Percentiles rank a stretch among this genome's conserved stretches.
Conservation (phyloP, 2,113 vertebrate genomes). For the Tauraco erythrolophus region DNA sequence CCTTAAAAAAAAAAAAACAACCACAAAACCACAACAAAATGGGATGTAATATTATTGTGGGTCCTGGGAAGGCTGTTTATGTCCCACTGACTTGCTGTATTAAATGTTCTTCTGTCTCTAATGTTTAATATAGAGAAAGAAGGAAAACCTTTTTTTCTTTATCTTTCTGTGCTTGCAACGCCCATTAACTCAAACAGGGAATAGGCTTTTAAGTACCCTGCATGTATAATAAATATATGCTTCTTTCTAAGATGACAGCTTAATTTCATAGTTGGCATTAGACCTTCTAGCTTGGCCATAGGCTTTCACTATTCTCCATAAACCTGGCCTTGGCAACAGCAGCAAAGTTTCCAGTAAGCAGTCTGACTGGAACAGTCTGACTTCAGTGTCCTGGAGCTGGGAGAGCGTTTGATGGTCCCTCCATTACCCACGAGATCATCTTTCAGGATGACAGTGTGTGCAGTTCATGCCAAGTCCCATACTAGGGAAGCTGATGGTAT, state of each 20-base stretch:
- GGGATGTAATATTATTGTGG: neutral
- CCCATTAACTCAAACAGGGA: neutral
- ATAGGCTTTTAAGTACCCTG: neutral
- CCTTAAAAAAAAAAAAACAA: neutral
- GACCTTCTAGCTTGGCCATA: neutral
- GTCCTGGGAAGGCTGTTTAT: neutral
- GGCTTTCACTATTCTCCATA: neutral
- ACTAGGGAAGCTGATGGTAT: neutral
- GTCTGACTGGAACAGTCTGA: constrained; percentile 25
- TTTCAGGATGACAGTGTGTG: neutral
- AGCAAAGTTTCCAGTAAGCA: constrained; percentile 50
- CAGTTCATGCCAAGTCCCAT: neutral
- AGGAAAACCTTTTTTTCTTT: neutral
- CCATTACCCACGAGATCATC: neutral
- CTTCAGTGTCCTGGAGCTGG: constrained; percentile 20
- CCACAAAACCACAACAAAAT: neutral
- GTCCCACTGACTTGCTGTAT: neutral
- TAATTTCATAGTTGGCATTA: constrained; percentile 54
- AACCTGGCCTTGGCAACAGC: constrained; percentile 31
- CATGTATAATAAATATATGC: neutral
- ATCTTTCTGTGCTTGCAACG: neutral
- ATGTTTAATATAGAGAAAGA: neutral
- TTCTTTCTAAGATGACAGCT: constrained; percentile 13
- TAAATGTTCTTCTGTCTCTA: neutral
- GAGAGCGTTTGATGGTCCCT: neutral